phyloP scores from a whole-genome alignment of 2,888 invertebrate species.

The Rhingia rostrata region DNA sequence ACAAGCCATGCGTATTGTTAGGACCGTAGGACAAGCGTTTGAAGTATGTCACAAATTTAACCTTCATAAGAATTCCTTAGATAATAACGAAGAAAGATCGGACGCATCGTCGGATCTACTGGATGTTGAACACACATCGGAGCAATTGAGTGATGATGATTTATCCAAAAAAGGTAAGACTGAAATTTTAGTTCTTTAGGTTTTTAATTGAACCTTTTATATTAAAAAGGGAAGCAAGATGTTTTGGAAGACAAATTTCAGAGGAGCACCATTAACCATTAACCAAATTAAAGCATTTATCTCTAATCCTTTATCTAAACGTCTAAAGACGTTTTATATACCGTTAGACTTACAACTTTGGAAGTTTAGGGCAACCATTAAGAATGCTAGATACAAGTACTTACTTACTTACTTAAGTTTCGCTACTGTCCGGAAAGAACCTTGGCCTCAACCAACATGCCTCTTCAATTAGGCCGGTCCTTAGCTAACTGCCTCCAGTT shows the following conservation, averaged over 20 bases:
- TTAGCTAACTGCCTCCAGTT: no score
- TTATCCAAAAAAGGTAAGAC: constrained; percentile 85
- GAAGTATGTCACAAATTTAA: constrained; percentile 99
- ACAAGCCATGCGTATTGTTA: constrained; percentile 98
- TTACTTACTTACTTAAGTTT: no score
- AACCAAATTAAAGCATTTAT: not conserved
- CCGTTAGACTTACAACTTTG: no score
- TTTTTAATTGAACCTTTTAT: not conserved
- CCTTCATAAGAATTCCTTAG: constrained; percentile 85
- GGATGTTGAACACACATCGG: constrained; percentile 82
- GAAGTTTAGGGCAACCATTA: no score
- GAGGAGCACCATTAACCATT: not conserved
- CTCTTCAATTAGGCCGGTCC: no score
- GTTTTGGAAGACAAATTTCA: not conserved
- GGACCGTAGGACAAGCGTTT: constrained; percentile 99
- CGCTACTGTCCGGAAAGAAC: no score
- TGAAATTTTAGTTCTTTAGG: constrained; percentile 28
- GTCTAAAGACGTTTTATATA: no score
- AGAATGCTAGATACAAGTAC: no score
- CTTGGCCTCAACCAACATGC: no score
- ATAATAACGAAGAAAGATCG: constrained; percentile 83
- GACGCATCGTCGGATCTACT: constrained; percentile 82
- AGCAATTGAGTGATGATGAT: constrained; percentile 83
- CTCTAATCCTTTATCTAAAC: no score
- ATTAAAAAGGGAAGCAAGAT: no score